A percentile compares a stretch with the other conserved stretches of the same genome.
Conservation (phyloP, 2,888 invertebrate genomes). For the Parnassius apollo region DNA sequence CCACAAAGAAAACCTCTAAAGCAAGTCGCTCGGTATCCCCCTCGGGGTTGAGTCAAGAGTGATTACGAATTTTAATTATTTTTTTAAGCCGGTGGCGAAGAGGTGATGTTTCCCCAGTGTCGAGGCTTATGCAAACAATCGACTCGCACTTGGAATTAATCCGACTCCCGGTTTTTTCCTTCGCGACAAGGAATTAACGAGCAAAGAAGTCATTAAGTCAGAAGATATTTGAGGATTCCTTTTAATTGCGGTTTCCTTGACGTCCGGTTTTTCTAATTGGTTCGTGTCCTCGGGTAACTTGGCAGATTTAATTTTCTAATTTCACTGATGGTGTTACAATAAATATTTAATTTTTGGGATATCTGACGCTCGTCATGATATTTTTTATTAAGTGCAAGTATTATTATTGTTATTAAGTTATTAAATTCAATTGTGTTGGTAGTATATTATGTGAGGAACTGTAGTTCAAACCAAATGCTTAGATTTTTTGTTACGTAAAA, state of each 20-base stretch:
- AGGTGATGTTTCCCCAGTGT: constrained; percentile 77
- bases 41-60: constrained; percentile 76
- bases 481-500: too few relatives aligned
- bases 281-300: constrained; percentile 67
- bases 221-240: constrained; percentile 77
- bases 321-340: constrained; percentile 9
- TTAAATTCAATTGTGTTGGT: too few relatives aligned
- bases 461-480: too few relatives aligned
- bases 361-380: too few relatives aligned
- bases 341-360: background rate
- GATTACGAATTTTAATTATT: constrained; percentile 82
- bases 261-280: constrained; percentile 75
- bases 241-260: constrained; percentile 78
- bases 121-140: constrained; percentile 81
- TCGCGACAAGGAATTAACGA: constrained; percentile 81
- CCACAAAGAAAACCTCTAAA: constrained; percentile 45
- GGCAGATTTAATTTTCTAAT: constrained; percentile 60
- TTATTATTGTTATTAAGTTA: too few relatives aligned
- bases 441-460: too few relatives aligned
- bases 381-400: too few relatives aligned
- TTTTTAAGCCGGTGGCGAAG: constrained; percentile 80
- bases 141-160: constrained; percentile 81
- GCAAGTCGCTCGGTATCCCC: constrained; percentile 60
- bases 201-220: constrained; percentile 81
- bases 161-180: constrained; percentile 73